phyloP scores from a whole-genome alignment of 2,888 invertebrate species.

The Serrognathus titanus region DNA sequence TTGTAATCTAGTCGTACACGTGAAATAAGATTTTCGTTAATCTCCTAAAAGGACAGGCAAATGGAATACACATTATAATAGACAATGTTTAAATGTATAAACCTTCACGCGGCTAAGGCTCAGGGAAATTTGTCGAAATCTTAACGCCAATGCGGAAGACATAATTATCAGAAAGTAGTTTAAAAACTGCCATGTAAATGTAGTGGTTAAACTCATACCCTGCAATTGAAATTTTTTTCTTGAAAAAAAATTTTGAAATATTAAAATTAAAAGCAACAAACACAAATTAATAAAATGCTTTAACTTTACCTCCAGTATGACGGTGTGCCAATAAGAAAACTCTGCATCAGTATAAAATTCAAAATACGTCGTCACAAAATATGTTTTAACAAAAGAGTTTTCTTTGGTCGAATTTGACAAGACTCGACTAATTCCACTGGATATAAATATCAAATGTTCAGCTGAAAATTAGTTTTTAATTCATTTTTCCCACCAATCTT shows the following conservation, averaged over 20 bases:
- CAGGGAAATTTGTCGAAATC: constrained; percentile 19
- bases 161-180: constrained; percentile 16
- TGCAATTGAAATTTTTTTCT: not conserved
- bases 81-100: not conserved
- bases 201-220: constrained; percentile 13
- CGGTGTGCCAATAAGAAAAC: constrained; percentile 15
- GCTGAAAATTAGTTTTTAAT: constrained; percentile 8
- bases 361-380: not conserved
- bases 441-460: constrained; percentile 11
- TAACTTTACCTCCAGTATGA: not conserved
- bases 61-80: not conserved
- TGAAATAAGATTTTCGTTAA: constrained; percentile 9
- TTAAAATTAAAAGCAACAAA: too few relatives aligned
- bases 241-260: too few relatives aligned
- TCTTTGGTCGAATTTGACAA: not conserved
- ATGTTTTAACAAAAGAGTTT: not conserved
- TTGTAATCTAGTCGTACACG: constrained; percentile 14
- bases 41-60: constrained; percentile 7
- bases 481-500: not conserved
- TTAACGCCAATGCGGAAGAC: constrained; percentile 16
- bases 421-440: not conserved
- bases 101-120: constrained; percentile 6
- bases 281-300: too few relatives aligned
- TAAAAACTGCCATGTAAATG: constrained; percentile 22
- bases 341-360: constrained; percentile 11